These are phyloP conservation scores for Xestia c-nigrum DNA, from an alignment of 2,888 invertebrate genomes.

Conservation along the genomic window DNA sequence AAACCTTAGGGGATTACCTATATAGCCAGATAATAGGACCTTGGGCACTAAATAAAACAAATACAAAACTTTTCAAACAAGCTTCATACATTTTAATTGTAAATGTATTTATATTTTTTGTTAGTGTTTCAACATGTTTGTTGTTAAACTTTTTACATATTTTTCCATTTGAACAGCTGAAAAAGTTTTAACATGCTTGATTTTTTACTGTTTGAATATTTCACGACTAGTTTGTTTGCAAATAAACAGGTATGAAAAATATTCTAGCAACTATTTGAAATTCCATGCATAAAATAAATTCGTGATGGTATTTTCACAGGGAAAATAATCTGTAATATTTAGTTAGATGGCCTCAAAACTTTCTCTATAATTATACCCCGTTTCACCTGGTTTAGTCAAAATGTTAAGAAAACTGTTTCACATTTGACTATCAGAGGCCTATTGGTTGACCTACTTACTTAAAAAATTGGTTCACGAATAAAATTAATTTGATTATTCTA, in stretches of 20 bases:
- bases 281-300: not conserved
- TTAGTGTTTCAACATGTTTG: constrained; percentile 4
- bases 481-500: constrained; percentile 19
- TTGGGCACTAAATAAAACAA: not conserved
- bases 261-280: constrained; percentile 1
- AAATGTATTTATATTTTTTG: constrained; percentile 1
- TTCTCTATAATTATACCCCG: not conserved
- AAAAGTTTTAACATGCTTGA: not conserved
- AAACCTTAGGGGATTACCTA: not conserved
- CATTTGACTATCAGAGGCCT: not conserved
- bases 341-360: not conserved
- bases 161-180: constrained; percentile 24
- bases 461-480: not conserved
- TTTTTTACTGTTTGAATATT: constrained; percentile 1
- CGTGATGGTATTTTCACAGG: not conserved
- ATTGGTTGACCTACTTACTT: too few species aligned
- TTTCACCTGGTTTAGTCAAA: not conserved
- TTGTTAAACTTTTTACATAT: constrained; percentile 39
- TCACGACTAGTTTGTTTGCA: constrained; percentile 5
- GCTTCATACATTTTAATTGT: constrained; percentile 1
- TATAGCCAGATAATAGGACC: not conserved
- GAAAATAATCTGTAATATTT: not conserved
- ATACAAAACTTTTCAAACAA: not conserved
- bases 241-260: not conserved
- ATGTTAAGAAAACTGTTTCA: not conserved